Base-by-base conservation (phyloP, 2,888 invertebrate genomes). In the Entomobrya proxima region DNA sequence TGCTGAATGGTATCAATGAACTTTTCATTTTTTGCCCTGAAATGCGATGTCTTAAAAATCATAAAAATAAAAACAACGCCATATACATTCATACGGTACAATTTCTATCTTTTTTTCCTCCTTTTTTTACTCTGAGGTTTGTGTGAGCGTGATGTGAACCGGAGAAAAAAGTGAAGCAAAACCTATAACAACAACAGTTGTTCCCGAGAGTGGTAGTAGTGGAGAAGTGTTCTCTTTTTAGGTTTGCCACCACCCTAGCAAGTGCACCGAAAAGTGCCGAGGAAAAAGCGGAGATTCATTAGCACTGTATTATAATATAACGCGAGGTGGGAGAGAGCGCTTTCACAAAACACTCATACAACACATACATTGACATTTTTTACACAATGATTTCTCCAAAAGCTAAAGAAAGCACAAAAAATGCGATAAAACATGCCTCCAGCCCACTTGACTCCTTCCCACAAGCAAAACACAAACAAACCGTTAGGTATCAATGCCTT, bases 211-310 rank as follows among this genome's bases (percentile, higher is more conserved):
- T 40, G 44, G 18, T n/a, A 37, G 18, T n/a, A 61, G 61, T 6
- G 61, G 30, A 4, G 18, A 44, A 30, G 69, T 27, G 61, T 11
- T 5, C 32, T 2, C 2, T 24, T n/a, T 7, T 21, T 15, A 15
- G 13, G 21, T 61, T 61, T 81, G 81, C 74, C 81, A 81, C 72
- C 81, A 81, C 81, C 81, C 81, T 30, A 79, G 47, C 11, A 64
- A 35, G 55, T 76, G 67, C 9, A 44, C 78, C 78, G 78, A 79
- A 67, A 67, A 47, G 30, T 67, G 64, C 78, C 78, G 78, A 77
- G 27, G 61, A 61, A 78, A 78, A 78, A 78, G 47, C 44, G 61
- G 64, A 64, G 64, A 78, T 44, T 74, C 74, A 74, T 74, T 74
- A 74, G 74, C 74, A 74, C 74, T 50, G 74, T 74, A 52, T 74